Conservation (phyloP, 2,113 vertebrate species). For the Seriola dumerili region DNA sequence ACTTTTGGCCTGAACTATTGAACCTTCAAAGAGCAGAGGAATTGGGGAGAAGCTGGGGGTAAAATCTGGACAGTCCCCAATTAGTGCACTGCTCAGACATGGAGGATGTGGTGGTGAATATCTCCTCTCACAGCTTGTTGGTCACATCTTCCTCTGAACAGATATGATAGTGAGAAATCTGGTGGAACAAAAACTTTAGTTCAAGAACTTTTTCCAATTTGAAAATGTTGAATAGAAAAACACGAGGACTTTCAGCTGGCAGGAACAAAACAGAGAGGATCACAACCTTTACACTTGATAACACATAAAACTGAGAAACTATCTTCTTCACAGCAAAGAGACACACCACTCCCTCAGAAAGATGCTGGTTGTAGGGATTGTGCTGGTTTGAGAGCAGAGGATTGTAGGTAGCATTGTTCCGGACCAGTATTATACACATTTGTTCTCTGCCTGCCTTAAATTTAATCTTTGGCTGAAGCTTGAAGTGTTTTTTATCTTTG, state of each 20-base stretch:
- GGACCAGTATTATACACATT: conserved; percentile 42
- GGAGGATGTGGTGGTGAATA: neutral
- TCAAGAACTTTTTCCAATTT: neutral
- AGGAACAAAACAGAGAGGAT: neutral
- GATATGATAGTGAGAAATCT: too few species aligned
- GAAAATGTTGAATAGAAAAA: neutral
- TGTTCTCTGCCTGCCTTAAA: conserved; percentile 39
- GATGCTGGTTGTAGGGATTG: neutral
- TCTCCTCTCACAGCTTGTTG: neutral
- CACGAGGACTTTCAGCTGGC: neutral
- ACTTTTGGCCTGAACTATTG: conserved; percentile 17
- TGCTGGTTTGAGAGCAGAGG: conserved; percentile 11
- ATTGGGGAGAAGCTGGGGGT: neutral
- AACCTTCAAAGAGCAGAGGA: conserved; percentile 4
- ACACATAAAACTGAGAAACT: conserved; percentile 18
- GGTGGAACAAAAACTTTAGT: neutral
- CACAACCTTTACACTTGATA: neutral
- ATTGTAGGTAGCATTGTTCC: conserved; percentile 22
- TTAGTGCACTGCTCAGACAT: conserved; percentile 13
- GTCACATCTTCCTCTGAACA: neutral
- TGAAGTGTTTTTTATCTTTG: conserved; percentile 53
- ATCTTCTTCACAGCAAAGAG: too few species aligned
- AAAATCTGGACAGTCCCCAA: neutral
- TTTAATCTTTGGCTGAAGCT: conserved; percentile 45
- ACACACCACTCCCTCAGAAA: neutral